Percentiles rank a stretch among this genome's conserved stretches.
These are phyloP conservation scores for Chaetodon trifascialis DNA, from an alignment of 2,113 vertebrate genomes.

Conservation along the genomic window DNA sequence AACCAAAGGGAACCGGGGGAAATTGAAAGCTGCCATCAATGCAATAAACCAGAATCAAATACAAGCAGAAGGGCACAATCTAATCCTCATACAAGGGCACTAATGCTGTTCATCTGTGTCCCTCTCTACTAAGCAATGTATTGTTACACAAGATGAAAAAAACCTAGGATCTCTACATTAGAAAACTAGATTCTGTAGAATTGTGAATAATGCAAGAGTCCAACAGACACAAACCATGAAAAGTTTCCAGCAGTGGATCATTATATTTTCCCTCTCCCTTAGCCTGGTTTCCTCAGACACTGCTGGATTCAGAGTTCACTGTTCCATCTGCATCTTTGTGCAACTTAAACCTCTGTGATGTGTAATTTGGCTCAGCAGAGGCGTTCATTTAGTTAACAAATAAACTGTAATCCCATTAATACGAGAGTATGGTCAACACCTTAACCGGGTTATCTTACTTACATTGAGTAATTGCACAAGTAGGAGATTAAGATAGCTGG, in stretches of 20 bases:
- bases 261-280: neutral
- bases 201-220: conserved; percentile 24
- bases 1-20: conserved; percentile 75
- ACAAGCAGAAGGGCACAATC: conserved; percentile 69
- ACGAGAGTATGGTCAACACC: neutral
- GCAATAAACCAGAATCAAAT: conserved; percentile 78
- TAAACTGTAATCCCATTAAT: neutral
- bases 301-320: neutral
- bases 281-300: neutral
- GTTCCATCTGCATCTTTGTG: neutral
- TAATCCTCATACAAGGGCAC: conserved; percentile 69
- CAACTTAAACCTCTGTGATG: neutral
- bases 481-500: neutral
- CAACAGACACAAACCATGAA: neutral
- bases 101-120: conserved; percentile 69
- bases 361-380: neutral
- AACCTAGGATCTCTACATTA: neutral
- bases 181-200: conserved; percentile 14
- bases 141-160: conserved; percentile 27
- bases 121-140: conserved; percentile 35
- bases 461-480: neutral
- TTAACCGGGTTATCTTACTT: neutral
- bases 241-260: conserved; percentile 5
- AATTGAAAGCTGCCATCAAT: conserved; percentile 81
- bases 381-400: neutral